Conservation (phyloP, 2,888 invertebrate genomes). For the Chorisops tibialis region DNA sequence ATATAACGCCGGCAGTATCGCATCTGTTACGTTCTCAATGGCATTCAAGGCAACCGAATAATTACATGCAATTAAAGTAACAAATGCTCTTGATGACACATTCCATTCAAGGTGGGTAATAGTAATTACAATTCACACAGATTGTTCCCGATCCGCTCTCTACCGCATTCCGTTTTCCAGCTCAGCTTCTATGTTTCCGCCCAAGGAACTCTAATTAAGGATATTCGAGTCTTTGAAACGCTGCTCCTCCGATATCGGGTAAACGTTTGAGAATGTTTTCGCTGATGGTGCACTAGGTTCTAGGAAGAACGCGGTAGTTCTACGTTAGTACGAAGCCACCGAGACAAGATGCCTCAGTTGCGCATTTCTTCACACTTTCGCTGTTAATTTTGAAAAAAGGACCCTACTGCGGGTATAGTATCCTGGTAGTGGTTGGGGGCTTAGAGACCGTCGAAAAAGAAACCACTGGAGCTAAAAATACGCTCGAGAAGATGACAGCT, state of each 20-base stretch:
- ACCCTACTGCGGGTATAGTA: too few species aligned
- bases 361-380: slow-evolving; percentile 2
- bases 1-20: not conserved
- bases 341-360: not conserved
- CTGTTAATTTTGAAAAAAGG: too few species aligned
- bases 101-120: slow-evolving; percentile 17
- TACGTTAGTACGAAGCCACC: not conserved
- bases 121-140: slow-evolving; percentile 15
- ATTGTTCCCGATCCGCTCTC: not conserved
- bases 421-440: too few species aligned
- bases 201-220: slow-evolving; percentile 2
- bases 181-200: not conserved
- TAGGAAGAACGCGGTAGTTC: too few species aligned
- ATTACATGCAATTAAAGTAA: slow-evolving; percentile 26
- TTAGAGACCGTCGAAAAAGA: too few species aligned
- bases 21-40: slow-evolving; percentile 12
- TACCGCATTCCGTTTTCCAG: not conserved
- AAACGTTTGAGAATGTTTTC: slow-evolving; percentile 6
- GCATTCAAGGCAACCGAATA: slow-evolving; percentile 8
- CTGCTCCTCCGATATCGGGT: not conserved
- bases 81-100: slow-evolving; percentile 23
- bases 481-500: slow-evolving; percentile 1
- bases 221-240: slow-evolving; percentile 3
- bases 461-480: slow-evolving; percentile 7
- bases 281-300: not conserved